Evolutionary conservation across 2,797 vertebrate species (phyloP), one percentile per base, ranked within the genome.

Genomic region (Atherinosoma microstoma): DNA sequence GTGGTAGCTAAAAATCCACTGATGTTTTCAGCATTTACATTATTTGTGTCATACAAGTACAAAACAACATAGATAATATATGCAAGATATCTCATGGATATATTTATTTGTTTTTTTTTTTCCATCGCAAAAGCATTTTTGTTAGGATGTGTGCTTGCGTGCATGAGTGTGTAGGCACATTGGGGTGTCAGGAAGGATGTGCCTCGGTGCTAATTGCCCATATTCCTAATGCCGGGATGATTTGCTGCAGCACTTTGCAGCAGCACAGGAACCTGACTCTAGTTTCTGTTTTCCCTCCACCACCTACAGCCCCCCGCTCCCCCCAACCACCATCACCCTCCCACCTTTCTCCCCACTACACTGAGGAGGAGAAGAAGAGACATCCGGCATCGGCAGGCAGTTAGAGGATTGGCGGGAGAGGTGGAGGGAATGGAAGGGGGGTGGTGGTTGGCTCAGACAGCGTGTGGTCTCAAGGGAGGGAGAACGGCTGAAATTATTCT

Each of bases 401-500:
- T 92, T 88, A 91, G 84, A 85, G 88, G 90, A 91, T 92, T 90
- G 89, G 91, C 68, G 84, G 86, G 80, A 78, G 91, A 84, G 84
- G 87, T 58, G 87, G 84, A 73, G 83, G 78, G 82, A 27, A 35
- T 30, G 66, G 54, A 42, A 22, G 24, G 29, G 13, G 22, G 42
- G n/a, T 6, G 84, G 75, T 78, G 92, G 85, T 87, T 86, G 88
- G 92, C 90, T 93, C 91, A 94, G 93, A 94, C 93, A 92, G 92
- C 91, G 83, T 94, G 92, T 90, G 91, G 92, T 94, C 94, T 93
- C 94, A 12, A 85, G 93, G 94, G 94, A 95, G 87, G 76, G 87
- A 92, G 85, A 86, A 89, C 91, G 86, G 89, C 92, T 94, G 93
- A 93, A 95, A 94, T 95, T 93, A 95, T 95, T 94, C 93, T 91